phyloP scores from a whole-genome alignment of 2,888 invertebrate species.

The Morpho helenor region DNA sequence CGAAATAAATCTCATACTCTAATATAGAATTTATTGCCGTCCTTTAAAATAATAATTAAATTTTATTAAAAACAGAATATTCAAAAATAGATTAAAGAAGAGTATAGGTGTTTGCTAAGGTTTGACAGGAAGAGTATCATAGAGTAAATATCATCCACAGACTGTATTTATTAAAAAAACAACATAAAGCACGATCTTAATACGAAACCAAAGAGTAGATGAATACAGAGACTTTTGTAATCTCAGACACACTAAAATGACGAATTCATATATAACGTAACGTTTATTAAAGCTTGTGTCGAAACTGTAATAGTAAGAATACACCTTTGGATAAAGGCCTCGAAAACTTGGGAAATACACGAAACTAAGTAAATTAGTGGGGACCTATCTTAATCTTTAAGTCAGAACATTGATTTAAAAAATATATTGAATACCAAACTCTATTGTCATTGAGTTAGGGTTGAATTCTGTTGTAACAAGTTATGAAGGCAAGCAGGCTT shows the following conservation, averaged over 20 bases:
- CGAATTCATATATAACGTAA: conserved; percentile 16
- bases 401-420: neutral
- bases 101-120: no score
- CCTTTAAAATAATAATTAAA: no score
- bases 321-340: conserved; percentile 16
- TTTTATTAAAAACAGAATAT: no score
- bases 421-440: neutral
- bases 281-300: conserved; percentile 6
- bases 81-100: no score
- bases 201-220: no score
- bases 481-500: conserved; percentile 48
- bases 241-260: conserved; percentile 6
- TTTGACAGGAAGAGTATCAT: no score
- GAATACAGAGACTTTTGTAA: neutral
- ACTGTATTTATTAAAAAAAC: no score
- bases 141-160: no score
- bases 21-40: no score
- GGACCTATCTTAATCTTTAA: conserved; percentile 18
- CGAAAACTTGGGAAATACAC: conserved; percentile 38
- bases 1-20: no score
- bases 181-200: no score
- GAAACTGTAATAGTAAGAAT: conserved; percentile 13
- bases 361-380: conserved; percentile 34
- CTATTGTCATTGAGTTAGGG: conserved; percentile 4
- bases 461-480: conserved; percentile 14